These are phyloP conservation scores for Coregonus suidteri DNA, from an alignment of 2,797 vertebrate genomes.

Conservation along the genomic window DNA sequence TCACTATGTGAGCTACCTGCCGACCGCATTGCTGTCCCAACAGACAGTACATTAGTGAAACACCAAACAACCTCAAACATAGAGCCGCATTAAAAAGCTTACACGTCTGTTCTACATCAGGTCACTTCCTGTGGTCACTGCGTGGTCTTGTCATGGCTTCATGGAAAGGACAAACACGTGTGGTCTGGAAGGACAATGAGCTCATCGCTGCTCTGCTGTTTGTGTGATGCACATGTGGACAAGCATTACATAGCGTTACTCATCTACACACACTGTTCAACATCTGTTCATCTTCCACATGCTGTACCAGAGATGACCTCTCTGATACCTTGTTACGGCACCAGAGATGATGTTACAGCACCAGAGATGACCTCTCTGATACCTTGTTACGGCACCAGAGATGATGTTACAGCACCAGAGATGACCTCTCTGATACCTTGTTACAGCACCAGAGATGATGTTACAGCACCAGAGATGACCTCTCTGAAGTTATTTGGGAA, in stretches of 20 bases:
- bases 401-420: too few species aligned
- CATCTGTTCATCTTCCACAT: not conserved
- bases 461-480: too few species aligned
- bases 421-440: too few species aligned
- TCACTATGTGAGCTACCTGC: too few species aligned
- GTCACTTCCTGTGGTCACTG: conserved; percentile 33
- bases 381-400: too few species aligned
- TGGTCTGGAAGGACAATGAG: conserved; percentile 2
- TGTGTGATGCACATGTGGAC: not conserved
- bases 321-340: too few species aligned
- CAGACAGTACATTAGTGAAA: too few species aligned
- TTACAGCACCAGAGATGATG: too few species aligned
- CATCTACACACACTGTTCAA: not conserved
- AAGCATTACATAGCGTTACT: not conserved
- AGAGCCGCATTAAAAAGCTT: not conserved
- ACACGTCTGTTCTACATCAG: not conserved
- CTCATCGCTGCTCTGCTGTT: not conserved
- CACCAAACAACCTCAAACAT: not conserved
- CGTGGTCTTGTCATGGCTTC: not conserved
- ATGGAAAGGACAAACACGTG: not conserved
- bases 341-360: too few species aligned
- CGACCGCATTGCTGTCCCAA: too few species aligned
- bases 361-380: too few species aligned
- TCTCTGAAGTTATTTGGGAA: too few species aligned
- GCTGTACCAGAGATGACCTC: not conserved